Conservation (phyloP, 2,113 vertebrate species). For the Buteo buteo region DNA sequence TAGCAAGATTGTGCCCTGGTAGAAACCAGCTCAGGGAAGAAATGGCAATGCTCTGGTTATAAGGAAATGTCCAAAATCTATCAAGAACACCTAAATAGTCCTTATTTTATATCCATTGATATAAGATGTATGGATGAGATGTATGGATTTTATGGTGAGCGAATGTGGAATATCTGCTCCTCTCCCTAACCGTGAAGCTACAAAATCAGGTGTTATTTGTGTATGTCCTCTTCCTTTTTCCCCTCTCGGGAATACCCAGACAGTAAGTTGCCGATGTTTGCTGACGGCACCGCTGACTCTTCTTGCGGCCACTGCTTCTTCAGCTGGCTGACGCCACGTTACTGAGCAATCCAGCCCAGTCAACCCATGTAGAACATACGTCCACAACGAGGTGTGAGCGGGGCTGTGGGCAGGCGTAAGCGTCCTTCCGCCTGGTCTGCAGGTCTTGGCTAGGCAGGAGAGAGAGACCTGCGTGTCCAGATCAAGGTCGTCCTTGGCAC, state of each 20-base stretch:
- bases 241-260: not conserved
- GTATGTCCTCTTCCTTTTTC: not conserved
- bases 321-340: rapidly evolving
- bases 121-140: not conserved
- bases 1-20: not conserved
- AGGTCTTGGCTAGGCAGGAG: not conserved
- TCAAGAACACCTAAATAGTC: not conserved
- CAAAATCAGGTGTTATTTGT: not conserved
- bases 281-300: not conserved
- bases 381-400: not conserved
- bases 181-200: not conserved
- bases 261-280: not conserved
- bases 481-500: not conserved
- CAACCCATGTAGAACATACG: not conserved
- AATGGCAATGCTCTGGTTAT: not conserved
- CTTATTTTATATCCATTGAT: not conserved
- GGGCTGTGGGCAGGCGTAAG: not conserved
- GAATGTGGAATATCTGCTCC: not conserved
- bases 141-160: not conserved
- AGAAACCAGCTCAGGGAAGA: not conserved
- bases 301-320: not conserved
- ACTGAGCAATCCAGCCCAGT: not conserved
- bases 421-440: not conserved
- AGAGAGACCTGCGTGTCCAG: not conserved
- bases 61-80: not conserved